Conservation (phyloP, 1,140 invertebrate genomes). For the Brachionus koreanus region DNA sequence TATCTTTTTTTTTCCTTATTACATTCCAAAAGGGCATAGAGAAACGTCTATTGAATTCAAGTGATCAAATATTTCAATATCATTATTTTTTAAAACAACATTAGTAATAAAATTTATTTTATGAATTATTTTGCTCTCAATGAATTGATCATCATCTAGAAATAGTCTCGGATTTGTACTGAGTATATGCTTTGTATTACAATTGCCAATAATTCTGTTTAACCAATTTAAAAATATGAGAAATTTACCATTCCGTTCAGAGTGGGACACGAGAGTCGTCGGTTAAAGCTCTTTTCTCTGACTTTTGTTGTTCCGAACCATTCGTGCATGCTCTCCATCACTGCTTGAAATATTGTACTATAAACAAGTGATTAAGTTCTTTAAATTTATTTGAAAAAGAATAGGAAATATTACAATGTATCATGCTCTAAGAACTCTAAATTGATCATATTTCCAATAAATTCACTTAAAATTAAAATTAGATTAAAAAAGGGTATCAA, state of each 20-base stretch:
- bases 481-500: no score
- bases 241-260: conserved; percentile 19
- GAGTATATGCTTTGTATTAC: background rate
- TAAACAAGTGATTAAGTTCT: no score
- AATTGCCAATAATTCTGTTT: background rate
- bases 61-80: conserved; percentile 43
- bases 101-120: conserved; percentile 41
- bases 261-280: conserved; percentile 19
- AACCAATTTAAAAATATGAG: no score
- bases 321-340: conserved; percentile 36
- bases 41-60: conserved; percentile 27
- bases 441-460: background rate
- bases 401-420: conserved; percentile 13
- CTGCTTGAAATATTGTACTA: conserved; percentile 32
- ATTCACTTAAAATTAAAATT: conserved; percentile 31
- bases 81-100: conserved; percentile 33
- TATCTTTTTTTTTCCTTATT: background rate
- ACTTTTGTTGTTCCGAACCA: conserved; percentile 25
- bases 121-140: conserved; percentile 39
- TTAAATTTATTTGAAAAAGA: background rate
- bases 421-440: conserved; percentile 34
- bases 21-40: conserved; percentile 42
- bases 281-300: conserved; percentile 12
- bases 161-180: conserved; percentile 23
- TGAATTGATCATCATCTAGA: conserved; percentile 13